These are phyloP conservation scores for Syrrhaptes paradoxus DNA, from an alignment of 2,113 vertebrate genomes.

Conservation along the genomic window DNA sequence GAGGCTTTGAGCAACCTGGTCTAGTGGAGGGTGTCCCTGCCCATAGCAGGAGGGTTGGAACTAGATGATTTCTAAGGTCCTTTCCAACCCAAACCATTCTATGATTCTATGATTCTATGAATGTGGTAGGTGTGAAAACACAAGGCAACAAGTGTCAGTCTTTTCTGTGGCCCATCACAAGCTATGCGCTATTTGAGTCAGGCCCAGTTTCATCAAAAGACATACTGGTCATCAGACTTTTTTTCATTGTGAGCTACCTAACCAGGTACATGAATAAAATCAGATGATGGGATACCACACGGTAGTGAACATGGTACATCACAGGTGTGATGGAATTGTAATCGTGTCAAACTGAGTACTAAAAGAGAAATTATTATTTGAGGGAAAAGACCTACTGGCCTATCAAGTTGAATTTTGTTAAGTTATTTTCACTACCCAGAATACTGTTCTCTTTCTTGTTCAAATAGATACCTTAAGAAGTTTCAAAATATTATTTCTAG, in stretches of 20 bases:
- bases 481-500: neutral
- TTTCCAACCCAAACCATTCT: too few species aligned
- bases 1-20: neutral
- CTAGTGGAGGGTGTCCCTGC: too few species aligned
- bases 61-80: too few species aligned
- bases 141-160: fast-evolving
- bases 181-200: neutral
- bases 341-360: neutral
- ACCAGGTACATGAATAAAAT: neutral
- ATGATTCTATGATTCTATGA: neutral
- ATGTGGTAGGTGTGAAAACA: neutral
- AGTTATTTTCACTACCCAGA: neutral
- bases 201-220: neutral
- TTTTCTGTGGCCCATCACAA: neutral
- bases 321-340: neutral
- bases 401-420: neutral
- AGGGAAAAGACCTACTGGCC: neutral
- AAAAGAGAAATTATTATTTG: neutral
- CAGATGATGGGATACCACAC: neutral
- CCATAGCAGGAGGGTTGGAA: too few species aligned
- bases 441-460: neutral
- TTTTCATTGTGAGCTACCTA: neutral
- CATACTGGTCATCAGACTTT: neutral
- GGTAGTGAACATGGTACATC: neutral
- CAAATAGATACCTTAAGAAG: neutral